Conservation (phyloP, 2,888 invertebrate species). For the Dolichopus griseipennis region DNA sequence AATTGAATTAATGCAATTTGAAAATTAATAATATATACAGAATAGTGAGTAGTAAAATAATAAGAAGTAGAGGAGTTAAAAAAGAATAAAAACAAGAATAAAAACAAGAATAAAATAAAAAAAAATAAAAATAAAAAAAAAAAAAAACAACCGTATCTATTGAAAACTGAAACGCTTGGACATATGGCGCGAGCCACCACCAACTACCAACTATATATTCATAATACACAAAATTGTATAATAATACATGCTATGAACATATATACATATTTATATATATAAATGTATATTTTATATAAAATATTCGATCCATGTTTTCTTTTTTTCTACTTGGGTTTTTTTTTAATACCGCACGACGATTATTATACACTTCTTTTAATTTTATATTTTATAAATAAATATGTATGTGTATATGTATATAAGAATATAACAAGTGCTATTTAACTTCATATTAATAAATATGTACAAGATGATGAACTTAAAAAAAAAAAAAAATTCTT, state of each 20-base stretch:
- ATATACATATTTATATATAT: too few species aligned
- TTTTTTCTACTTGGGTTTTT: too few species aligned
- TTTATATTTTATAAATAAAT: background rate
- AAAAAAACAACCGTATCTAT: background rate
- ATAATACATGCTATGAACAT: too few species aligned
- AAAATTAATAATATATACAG: background rate
- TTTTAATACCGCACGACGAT: background rate
- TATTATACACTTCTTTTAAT: background rate
- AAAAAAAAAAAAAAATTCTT: background rate
- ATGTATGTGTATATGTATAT: background rate
- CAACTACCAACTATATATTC: too few species aligned
- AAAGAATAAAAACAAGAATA: background rate
- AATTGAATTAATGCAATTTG: background rate
- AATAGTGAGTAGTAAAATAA: too few species aligned
- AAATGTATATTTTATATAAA: too few species aligned
- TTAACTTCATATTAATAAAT: background rate
- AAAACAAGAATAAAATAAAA: too few species aligned
- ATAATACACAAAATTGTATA: background rate
- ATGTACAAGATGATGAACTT: background rate
- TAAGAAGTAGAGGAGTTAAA: background rate
- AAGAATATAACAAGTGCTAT: background rate
- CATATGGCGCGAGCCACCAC: conserved; percentile 2
- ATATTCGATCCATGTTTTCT: background rate
- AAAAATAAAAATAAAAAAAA: background rate
- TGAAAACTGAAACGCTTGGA: conserved; percentile 1